Evolutionary conservation across 2,113 vertebrate genomes (phyloP), one percentile per base, ranked within the genome.

Genomic region (Prionailurus viverrinus): DNA sequence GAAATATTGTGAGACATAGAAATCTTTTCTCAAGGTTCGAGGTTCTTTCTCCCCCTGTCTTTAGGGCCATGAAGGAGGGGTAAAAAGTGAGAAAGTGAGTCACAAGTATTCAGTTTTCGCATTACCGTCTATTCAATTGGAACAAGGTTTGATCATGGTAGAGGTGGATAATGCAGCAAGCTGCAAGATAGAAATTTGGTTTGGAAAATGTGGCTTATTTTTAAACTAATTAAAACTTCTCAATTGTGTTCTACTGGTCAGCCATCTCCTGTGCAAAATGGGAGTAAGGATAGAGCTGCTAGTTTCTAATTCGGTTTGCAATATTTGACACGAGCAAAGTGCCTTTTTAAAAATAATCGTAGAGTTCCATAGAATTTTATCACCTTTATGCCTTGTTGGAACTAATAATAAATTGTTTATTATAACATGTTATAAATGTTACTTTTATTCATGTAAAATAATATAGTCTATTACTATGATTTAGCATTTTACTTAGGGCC

Each of bases 351-450:
- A 76, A 82, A 27, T 41, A 45, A 81, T 63, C 8, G 68, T 68
- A 84, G 39, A 18, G 23, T 66, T 80, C 15, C n/a, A 71, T 39
- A 73, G 25, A 88, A 48, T 31, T 31, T 55, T n/a, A 93, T 69
- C 18, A 55, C 3, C 31, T 80, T 66, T 91, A 33, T 74, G 48
- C 13, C 31, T 71, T 76, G 4, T 91, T 93, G 87, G 9, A 81
- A 84, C 31, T 79, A 74, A 82, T 69, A 74, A 85, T 80, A 80
- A 90, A 29, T 65, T 76, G 6, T 58, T 97, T 83, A 94, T 68
- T 76, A 31, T 31, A n/a, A 55, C 78, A 74, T 16, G 7, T 66
- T 84, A 73, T 63, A 88, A 68, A 65, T 76, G 18, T 21, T 51
- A 48, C 5, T 90, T 91, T 74, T 45, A 76, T 71, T 39, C 53